Evolutionary conservation across 1,140 invertebrate genomes (phyloP), one percentile per base, ranked within the genome.

Genomic region (Copidosoma floridanum): DNA sequence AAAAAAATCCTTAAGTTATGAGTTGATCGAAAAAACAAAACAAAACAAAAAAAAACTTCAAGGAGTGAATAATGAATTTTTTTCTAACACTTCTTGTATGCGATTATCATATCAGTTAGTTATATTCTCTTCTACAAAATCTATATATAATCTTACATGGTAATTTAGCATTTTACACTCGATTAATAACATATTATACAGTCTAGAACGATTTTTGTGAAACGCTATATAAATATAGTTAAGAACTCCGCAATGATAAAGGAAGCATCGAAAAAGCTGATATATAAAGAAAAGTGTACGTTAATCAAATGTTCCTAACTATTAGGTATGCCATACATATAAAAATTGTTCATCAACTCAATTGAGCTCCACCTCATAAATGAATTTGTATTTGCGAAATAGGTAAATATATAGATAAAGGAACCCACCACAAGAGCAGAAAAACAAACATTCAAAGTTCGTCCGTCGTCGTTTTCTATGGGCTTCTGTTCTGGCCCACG

Each of bases 241-340:
- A 8, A 40, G n/a, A 60, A 54, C 29, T 60, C 44, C 43, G 51
- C 51, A 60, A 52, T 54, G 35, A 54, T 60, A 47, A 59, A 54
- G 58, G 32, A 23, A n/a, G n/a, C n/a, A n/a, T n/a, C n/a, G n/a
- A n/a, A n/a, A n/a, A n/a, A n/a, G n/a, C n/a, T n/a, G n/a, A n/a
- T n/a, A n/a, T n/a, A n/a, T n/a, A n/a, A n/a, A n/a, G n/a, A n/a
- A n/a, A n/a, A n/a, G n/a, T n/a, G n/a, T n/a, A n/a, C n/a, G n/a
- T n/a, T n/a, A n/a, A n/a, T n/a, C n/a, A n/a, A 46, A 60, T 48
- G 51, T 60, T 60, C 51, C 58, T 60, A 54, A 54, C n/a, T n/a
- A n/a, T n/a, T n/a, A n/a, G n/a, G n/a, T n/a, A n/a, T n/a, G n/a
- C n/a, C n/a, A n/a, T n/a, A n/a, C n/a, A n/a, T 5, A 51, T 51